Evolutionary conservation across 2,797 vertebrate genomes (phyloP), one percentile per base, ranked within the genome.

Genomic region (Chiloscyllium punctatum): DNA sequence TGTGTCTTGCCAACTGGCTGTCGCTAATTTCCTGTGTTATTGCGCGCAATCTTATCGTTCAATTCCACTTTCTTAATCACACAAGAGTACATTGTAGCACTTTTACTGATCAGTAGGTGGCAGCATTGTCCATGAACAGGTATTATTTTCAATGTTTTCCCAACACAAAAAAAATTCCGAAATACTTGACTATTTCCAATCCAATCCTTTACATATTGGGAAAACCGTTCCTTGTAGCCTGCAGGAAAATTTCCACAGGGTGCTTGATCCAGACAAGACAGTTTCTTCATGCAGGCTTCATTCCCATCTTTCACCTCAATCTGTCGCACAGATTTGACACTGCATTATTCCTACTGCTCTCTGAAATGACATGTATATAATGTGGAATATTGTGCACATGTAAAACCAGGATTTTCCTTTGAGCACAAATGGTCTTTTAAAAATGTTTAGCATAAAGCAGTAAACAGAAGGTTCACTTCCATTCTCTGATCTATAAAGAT

Each of bases 321-420:
- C 99, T 99, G 99, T 99, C 99, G 99, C 98, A 98, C 98, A 99
- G 98, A 99, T 99, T 99, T 99, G 99, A 99, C 99, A 99, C 98
- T 96, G 97, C 98, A 98, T 98, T 98, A 98, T 98, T 99, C 97
- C 97, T 97, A 97, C 97, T 97, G 98, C 98, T 98, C 98, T 98
- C 98, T 97, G 98, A 98, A 98, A 98, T 99, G 99, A 99, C 99
- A 99, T 98, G 98, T 98, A 99, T 99, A 98, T 99, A 99, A 99
- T 99, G 98, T 98, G 98, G 98, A 98, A 99, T 99, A 98, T 98
- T 99, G 98, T 99, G 99, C 99, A 98, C 98, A 98, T 99, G 99
- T 99, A 98, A 98, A 98, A 98, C 97, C 98, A 95, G 97, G 97
- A 97, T 97, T 97, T 97, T 97, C 97, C 98, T 98, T 95, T 96